Base-by-base conservation (phyloP, 2,888 invertebrate genomes). In the Pinctada fucata region DNA sequence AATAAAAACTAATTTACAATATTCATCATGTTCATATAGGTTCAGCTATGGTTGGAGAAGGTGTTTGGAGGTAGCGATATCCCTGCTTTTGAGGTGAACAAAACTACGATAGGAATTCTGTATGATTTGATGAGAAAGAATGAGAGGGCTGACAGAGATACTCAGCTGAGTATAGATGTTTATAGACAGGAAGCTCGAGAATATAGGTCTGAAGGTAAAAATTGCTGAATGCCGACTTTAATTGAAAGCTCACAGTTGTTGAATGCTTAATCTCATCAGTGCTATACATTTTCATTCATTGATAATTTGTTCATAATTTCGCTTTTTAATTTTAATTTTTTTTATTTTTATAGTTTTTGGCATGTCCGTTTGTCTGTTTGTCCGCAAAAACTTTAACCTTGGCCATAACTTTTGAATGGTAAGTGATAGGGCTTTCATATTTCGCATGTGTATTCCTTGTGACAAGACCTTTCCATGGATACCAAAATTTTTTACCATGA, bases 81-180 rank as follows among this genome's bases (percentile, higher is more conserved):
- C 10, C 90, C 90, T 13, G 81, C 83, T 8, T 90, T 87, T 84
- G 90, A 90, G 74, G 77, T 89, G 5, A 89, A 86, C 75, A 78
- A 85, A 63, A 81, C 69, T 13, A 89, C 87, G 51, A 82, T 90
- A 8, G 78, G 80, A 4, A 69, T 84, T 5, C 80, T 90, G 16
- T 74, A 88, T 72, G 75, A 84, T 8, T 76, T 90, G 70, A 88
- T 88, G 88, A 51, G 49, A 72, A 84, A 81, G 50, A 88, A 88
- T 80, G 79, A 82, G 45, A 65, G 50, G 47, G 81, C 79, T 13
- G 89, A 90, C 77, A 78, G 68, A 64, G 83, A 87, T 66, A 82
- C 83, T 8, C 80, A 85, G 63, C 77, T 88, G 0, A 71, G 88
- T 3, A 85, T 88, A 45, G 85, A 88, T 47, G 90, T 89, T 72